Base-by-base conservation (phyloP, 2,888 invertebrate species). In the Amiota minor region DNA sequence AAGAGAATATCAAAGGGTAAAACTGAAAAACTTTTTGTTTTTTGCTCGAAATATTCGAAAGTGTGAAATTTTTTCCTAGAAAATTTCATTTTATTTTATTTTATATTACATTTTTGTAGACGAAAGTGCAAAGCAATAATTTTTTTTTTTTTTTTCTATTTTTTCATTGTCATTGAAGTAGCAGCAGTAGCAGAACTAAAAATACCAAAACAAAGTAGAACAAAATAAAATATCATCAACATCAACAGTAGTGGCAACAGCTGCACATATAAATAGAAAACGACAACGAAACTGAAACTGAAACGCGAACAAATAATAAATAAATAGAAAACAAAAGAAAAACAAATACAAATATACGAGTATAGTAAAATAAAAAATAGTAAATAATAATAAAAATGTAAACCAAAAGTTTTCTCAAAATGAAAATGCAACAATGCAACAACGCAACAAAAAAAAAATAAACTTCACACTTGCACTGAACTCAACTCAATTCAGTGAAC, bases 101-200 rank as follows among this genome's bases (percentile, higher is more conserved):
- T 35, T 23, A 56, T 18, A 9, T 79, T 75, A 75, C 74, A 73
- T 72, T 82, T 81, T 78, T 76, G 62, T 72, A 69, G 75, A 35
- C 35, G 75, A 75, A 74, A 81, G 77, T 77, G 80, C 75, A 80
- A 77, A 74, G 78, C 72, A 80, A 82, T 81, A 82, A 79, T 81
- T 81, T 80, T 72, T 69, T 73, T 50, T 18, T 12, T 49, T 70
- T 75, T 75, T 73, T 69, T 73, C 50, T 18, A 12, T 49, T 70
- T 75, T 75, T 73, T 53, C 76, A 75, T 70, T 67, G 20, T 14
- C 50, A 74, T 64, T 46, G 74, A 71, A 71, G 73, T 62, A 47
- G 72, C 72, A 65, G 73, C 67, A 47, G 72, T 71, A 65, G 47
- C 62, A 14, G 18, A 35, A 35, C 35, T 35, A 35, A 35, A 35